Base-by-base conservation (phyloP, 2,113 vertebrate species). In the Sitta europaea region DNA sequence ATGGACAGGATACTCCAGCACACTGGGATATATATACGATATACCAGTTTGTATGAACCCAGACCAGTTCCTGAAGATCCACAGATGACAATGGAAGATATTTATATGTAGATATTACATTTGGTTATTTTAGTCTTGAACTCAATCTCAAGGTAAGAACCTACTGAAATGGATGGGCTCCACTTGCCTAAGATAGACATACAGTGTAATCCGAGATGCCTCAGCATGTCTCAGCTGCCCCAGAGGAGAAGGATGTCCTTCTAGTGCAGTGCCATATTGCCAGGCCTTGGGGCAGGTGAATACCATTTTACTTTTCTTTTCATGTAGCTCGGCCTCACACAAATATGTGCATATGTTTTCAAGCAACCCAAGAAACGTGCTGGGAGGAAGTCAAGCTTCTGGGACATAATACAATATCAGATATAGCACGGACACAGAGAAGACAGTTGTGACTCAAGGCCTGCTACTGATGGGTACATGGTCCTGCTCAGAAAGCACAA, bases 71-170 rank as follows among this genome's bases (percentile, higher is more conserved):
- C 29, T 87, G 55, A 76, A 33, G 4, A 43, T 43, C 21, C 6
- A 16, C 5, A 51, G 21, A 14, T 4, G 16, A 65, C 33, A 63
- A 67, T 10, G 17, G 36, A 23, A 78, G 25, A 20, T 71, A 58
- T 4, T 0, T 0, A 17, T 48, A 20, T 12, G 20, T 14, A 28
- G 22, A 45, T 25, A 45, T 16, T 38, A 11, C 9, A 10, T 61
- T 73, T 61, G 45, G 8, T 11, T 68, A 55, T 23, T 14, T 54
- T 22, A 55, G 50, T 38, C 36, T 73, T 72, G 35, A 88, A 43
- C 16, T 43, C 20, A 51, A 7, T 20, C 38, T 53, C 31, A 50
- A 0, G 9, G 3, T 21, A 68, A 76, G 62, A 72, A 77, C 6
- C 29, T 47, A 17, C 29, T 38, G 59, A 65, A 95, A 70, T 24